Evolutionary conservation across 2,113 vertebrate genomes (phyloP).

Genomic region (Trochalopteron elliotii): DNA sequence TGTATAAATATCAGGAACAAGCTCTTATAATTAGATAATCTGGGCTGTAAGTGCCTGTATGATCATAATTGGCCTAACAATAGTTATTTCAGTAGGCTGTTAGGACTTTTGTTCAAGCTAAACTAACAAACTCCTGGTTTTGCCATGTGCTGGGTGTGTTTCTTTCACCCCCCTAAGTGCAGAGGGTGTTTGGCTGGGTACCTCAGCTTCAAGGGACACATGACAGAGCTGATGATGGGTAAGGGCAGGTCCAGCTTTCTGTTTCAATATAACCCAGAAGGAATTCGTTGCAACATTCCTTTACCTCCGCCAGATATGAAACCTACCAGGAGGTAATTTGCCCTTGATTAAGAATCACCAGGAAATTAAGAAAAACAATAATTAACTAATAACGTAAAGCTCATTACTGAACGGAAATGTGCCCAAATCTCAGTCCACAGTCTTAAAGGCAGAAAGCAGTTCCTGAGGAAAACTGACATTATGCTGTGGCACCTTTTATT

Average conservation of each 20-base stretch:
- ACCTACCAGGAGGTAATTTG: slow-evolving; percentile 13
- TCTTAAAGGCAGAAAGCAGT: neutral
- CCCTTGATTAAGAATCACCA: slow-evolving; percentile 34
- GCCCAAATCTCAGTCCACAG: neutral
- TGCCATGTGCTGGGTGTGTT: neutral
- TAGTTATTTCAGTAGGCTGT: neutral
- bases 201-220: neutral
- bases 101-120: neutral
- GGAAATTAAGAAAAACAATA: slow-evolving; percentile 37
- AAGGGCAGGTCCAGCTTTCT: neutral
- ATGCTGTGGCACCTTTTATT: neutral
- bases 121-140: neutral
- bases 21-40: neutral
- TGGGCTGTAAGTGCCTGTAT: neutral
- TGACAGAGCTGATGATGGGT: accelerated
- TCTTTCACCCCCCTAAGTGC: neutral
- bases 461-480: neutral
- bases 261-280: neutral
- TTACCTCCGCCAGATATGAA: neutral
- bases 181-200: neutral
- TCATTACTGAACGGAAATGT: neutral
- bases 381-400: neutral
- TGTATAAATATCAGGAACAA: neutral
- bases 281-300: neutral
- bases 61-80: neutral